Base-by-base conservation (phyloP, 23 tunicate genomes). In the Phallusia fumigata region DNA sequence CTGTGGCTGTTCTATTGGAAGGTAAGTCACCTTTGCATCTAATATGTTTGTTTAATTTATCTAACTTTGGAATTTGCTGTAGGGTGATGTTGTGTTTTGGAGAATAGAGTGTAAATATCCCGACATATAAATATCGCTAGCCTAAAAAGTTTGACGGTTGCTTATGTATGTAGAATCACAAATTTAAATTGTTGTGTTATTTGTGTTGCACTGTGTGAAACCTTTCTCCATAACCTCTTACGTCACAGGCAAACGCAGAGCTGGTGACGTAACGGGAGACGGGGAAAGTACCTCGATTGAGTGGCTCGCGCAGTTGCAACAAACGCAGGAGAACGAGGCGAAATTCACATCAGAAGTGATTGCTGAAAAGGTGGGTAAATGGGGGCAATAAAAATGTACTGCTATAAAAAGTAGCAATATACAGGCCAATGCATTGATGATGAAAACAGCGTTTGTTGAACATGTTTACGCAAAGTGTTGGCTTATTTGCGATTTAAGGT, bases 291-390 rank as follows among this genome's bases (percentile, higher is more conserved):
- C 84, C 69, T 34, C 81, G 75, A 88, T 35, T 13, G 90, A 85
- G 34, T 94, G 98, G 98, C 16, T 94, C 79, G 81, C 94, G 30
- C 90, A 89, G 28, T 22, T 89, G 31, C 90, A 89, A 74, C 91
- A 82, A 36, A 81, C 89, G 24, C 98, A 93, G 73, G 93, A 88
- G 15, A 86, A 91, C 52, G 90, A 92, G 53, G 74, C 79, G 19
- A 82, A 81, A n/a, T 83, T 84, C 22, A 85, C 92, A 8, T 64
- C 87, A 13, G 84, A 92, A 30, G 83, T 86, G 13, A 89, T 88
- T 74, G 86, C 76, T 21, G 91, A 94, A 50, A 89, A 94, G 94
- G 98, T 93, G 26, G 0, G 51, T n/a, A n/a, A n/a, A n/a, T n/a
- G n/a, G n/a, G n/a, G n/a, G n/a, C n/a, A n/a, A n/a, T n/a, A n/a